These are phyloP conservation scores for Tragulus kanchil DNA, from an alignment of 2,113 vertebrate species.

Conservation along the genomic window DNA sequence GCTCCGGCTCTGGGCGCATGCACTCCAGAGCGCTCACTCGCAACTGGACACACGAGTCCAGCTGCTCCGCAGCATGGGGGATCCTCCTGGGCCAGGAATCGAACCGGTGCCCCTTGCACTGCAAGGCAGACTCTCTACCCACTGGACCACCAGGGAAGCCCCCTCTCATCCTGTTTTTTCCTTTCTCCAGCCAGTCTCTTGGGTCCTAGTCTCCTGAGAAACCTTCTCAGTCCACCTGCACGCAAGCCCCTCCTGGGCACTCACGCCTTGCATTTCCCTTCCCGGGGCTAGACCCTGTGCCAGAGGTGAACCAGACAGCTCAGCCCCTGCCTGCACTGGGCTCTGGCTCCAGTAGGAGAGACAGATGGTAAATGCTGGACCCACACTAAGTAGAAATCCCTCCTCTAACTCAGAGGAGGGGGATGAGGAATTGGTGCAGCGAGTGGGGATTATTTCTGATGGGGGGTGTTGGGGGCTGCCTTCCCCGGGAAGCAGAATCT, in stretches of 20 bases:
- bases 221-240: accelerated
- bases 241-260: neutral
- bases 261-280: neutral
- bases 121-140: too few relatives aligned
- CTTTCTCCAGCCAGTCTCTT: neutral
- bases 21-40: too few relatives aligned
- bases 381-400: neutral
- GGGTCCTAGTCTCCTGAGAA: neutral
- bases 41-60: too few relatives aligned
- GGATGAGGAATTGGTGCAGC: neutral
- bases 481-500: neutral
- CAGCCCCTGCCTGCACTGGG: neutral
- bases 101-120: too few relatives aligned
- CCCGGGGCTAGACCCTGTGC: neutral
- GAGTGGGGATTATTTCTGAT: accelerated
- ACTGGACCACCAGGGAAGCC: too few relatives aligned
- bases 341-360: neutral
- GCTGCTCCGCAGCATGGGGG: too few relatives aligned
- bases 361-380: neutral
- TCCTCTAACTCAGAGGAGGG: accelerated
- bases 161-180: too few relatives aligned
- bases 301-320: neutral
- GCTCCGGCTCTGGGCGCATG: too few relatives aligned
- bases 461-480: neutral
- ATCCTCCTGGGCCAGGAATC: too few relatives aligned